Evolutionary conservation across 2,113 vertebrate genomes (phyloP).

Genomic region (Bubo blakistoni): DNA sequence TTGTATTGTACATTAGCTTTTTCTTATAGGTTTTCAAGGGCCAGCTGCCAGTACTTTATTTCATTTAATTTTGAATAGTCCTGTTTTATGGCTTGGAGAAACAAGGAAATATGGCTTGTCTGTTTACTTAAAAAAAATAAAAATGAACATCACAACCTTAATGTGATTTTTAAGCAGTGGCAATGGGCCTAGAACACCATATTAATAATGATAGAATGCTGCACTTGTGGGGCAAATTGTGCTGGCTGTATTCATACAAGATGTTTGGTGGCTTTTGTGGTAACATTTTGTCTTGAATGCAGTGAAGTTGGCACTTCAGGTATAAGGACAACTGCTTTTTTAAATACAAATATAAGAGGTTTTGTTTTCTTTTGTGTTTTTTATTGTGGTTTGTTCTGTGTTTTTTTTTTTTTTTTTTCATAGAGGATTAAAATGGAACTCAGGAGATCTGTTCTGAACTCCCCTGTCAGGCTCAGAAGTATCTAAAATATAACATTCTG

Average conservation of each 20-base stretch:
- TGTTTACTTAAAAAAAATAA: constrained; percentile 18
- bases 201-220: neutral
- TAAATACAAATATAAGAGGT: neutral
- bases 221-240: neutral
- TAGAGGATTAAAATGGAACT: neutral
- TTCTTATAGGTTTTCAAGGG: constrained; percentile 15
- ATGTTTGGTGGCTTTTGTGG: neutral
- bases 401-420: neutral
- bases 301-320: neutral
- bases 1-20: constrained; percentile 1
- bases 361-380: neutral
- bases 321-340: neutral
- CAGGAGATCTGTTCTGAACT: neutral
- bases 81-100: constrained; percentile 9
- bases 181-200: neutral
- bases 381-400: neutral
- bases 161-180: constrained; percentile 21
- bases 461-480: neutral
- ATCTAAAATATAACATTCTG: neutral
- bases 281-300: neutral
- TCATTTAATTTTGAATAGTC: constrained; percentile 28
- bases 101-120: constrained; percentile 24
- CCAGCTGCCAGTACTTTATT: neutral
- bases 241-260: neutral
- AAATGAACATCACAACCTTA: neutral